Conservation (phyloP, 2,113 vertebrate species). For the Lophochroa leadbeateri region DNA sequence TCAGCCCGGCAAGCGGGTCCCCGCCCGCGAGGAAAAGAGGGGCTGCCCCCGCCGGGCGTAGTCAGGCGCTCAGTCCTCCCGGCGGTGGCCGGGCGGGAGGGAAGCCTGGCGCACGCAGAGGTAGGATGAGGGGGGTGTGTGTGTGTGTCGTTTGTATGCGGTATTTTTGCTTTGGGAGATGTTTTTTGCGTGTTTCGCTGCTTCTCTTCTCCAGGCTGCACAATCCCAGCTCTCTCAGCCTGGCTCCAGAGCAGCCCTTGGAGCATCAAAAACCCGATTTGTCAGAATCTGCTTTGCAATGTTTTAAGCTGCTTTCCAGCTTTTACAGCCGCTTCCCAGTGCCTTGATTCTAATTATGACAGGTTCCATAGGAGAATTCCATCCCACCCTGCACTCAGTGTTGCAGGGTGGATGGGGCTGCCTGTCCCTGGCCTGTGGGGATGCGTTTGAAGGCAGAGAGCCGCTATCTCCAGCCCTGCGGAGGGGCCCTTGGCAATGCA, state of each 20-base stretch:
- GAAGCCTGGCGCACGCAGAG: too few relatives aligned
- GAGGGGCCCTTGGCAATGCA: not conserved
- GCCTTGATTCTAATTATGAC: not conserved
- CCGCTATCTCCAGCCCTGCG: not conserved
- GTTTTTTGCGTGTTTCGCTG: too few relatives aligned
- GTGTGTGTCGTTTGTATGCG: too few relatives aligned
- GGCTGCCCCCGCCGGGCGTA: too few relatives aligned
- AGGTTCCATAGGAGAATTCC: not conserved
- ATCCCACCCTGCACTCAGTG: not conserved
- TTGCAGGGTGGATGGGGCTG: not conserved
- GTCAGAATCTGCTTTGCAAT: accelerated
- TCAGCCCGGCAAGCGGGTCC: too few relatives aligned
- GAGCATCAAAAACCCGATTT: not conserved
- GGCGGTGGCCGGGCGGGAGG: too few relatives aligned
- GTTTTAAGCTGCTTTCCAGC: not conserved
- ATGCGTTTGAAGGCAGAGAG: not conserved
- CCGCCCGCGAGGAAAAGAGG: too few relatives aligned
- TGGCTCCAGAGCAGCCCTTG: not conserved
- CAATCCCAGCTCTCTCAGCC: not conserved
- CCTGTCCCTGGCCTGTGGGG: not conserved
- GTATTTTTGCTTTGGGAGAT: too few relatives aligned
- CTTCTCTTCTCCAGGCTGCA: too few relatives aligned
- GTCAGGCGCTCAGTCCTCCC: too few relatives aligned
- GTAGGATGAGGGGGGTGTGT: too few relatives aligned
- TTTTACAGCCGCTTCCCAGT: not conserved